Conservation (phyloP, 2,113 vertebrate species). For the Cololabis saira region DNA sequence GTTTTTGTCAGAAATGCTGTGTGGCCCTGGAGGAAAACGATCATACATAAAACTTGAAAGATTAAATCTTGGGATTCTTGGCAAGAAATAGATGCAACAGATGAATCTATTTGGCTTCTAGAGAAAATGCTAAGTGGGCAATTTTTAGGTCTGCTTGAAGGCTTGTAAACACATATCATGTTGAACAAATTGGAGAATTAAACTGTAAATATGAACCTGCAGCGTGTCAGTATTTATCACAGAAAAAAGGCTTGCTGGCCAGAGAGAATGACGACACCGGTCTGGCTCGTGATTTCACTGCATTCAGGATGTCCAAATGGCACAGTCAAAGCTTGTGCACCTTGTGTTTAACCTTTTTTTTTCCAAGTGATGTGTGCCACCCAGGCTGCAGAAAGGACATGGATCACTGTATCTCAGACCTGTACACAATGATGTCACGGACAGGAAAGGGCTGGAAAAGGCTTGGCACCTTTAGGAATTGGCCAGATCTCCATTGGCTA, state of each 20-base stretch:
- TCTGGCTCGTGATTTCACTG: slow-evolving; percentile 61
- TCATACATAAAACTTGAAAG: slow-evolving; percentile 5
- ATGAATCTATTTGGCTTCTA: not conserved
- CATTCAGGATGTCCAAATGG: slow-evolving; percentile 80
- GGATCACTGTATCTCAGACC: slow-evolving; percentile 88
- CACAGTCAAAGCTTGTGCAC: slow-evolving; percentile 83
- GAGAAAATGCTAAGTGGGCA: slow-evolving; percentile 33
- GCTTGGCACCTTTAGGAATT: slow-evolving; percentile 91
- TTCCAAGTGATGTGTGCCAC: slow-evolving; percentile 88
- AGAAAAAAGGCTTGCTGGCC: slow-evolving; percentile 23
- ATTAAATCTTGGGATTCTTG: not conserved
- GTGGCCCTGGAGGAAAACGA: not conserved
- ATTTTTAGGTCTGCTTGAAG: slow-evolving; percentile 32
- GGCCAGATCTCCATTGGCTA: slow-evolving; percentile 91
- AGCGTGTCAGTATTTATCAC: slow-evolving; percentile 50
- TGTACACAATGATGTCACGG: slow-evolving; percentile 96
- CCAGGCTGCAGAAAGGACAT: slow-evolving; percentile 94
- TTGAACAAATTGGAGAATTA: slow-evolving; percentile 44
- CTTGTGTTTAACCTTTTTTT: slow-evolving; percentile 87
- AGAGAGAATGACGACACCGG: slow-evolving; percentile 25
- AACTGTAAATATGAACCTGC: slow-evolving; percentile 15
- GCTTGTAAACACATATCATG: slow-evolving; percentile 14
- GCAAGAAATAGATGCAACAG: not conserved
- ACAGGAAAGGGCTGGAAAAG: slow-evolving; percentile 89
- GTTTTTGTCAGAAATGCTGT: not conserved